Percentiles rank a stretch among this genome's conserved stretches.
Evolutionary conservation across 2,113 vertebrate species (phyloP).

Genomic region (Pyrgilauda ruficollis): DNA sequence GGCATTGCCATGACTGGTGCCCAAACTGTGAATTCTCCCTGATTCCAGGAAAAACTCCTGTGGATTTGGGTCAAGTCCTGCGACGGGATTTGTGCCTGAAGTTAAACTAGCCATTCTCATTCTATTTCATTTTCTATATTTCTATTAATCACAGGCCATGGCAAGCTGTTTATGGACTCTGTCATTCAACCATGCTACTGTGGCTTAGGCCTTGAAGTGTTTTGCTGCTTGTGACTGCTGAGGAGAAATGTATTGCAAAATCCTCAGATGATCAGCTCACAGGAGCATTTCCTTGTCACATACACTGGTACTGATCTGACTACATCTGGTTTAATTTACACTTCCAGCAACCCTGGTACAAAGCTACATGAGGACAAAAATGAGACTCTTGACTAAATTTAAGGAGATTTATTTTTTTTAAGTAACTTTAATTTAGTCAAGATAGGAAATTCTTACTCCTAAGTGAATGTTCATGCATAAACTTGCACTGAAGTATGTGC

Average conservation of each 20-base stretch:
- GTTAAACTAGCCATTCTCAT: constrained; percentile 19
- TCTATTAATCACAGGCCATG: neutral
- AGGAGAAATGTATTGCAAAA: constrained; percentile 1
- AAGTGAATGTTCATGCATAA: neutral
- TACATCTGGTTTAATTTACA: neutral
- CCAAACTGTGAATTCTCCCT: neutral
- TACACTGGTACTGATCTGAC: neutral
- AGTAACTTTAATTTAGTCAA: constrained; percentile 44
- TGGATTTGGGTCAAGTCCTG: neutral
- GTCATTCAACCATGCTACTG: neutral
- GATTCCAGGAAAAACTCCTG: neutral
- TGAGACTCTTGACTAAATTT: constrained; percentile 24
- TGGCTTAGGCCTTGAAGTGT: constrained; percentile 20
- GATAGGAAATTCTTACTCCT: constrained; percentile 47
- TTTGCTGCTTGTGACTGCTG: neutral
- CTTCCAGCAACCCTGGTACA: neutral
- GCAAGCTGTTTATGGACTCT: constrained; percentile 30
- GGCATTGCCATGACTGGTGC: neutral
- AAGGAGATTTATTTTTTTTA: neutral
- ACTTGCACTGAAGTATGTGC: neutral
- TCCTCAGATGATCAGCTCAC: neutral
- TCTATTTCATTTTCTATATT: neutral
- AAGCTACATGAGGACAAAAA: neutral
- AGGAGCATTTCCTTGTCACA: neutral
- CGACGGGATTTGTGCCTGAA: neutral